These are phyloP conservation scores for Deroplatys truncata DNA, from an alignment of 2,888 invertebrate genomes.

Conservation along the genomic window DNA sequence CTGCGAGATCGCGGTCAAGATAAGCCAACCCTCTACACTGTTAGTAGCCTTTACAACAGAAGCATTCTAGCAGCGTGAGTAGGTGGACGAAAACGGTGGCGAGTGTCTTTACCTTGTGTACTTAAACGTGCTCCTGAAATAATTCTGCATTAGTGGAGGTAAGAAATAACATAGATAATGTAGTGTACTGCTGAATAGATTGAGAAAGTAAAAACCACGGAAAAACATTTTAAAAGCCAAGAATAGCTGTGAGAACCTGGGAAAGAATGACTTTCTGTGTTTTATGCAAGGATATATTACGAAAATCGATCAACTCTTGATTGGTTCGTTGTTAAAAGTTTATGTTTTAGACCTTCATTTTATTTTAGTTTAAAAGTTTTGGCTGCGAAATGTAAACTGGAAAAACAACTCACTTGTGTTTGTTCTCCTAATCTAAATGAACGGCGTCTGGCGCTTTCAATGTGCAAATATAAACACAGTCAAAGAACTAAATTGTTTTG, in stretches of 20 bases:
- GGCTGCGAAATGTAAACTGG: background rate
- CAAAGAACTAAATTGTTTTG: background rate
- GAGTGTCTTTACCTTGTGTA: too few species aligned
- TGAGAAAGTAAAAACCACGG: too few species aligned
- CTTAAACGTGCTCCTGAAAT: too few species aligned
- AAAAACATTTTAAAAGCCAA: too few species aligned
- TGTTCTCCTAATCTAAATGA: background rate
- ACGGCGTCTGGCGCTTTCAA: background rate
- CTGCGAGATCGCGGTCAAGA: too few species aligned
- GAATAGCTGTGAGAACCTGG: background rate
- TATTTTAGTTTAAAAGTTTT: background rate
- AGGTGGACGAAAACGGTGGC: too few species aligned
- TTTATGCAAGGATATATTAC: background rate
- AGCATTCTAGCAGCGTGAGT: too few species aligned
- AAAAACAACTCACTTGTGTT: background rate
- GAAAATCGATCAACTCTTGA: background rate
- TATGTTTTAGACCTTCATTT: background rate
- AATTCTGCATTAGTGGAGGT: too few species aligned
- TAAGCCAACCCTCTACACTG: too few species aligned
- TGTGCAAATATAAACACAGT: background rate
- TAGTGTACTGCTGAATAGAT: too few species aligned
- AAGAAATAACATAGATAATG: too few species aligned
- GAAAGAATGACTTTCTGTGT: background rate
- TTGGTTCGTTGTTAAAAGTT: background rate
- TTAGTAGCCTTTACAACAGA: too few species aligned